Base-by-base conservation (phyloP, 2,888 invertebrate genomes). In the Lepetodrilus schrolli region DNA sequence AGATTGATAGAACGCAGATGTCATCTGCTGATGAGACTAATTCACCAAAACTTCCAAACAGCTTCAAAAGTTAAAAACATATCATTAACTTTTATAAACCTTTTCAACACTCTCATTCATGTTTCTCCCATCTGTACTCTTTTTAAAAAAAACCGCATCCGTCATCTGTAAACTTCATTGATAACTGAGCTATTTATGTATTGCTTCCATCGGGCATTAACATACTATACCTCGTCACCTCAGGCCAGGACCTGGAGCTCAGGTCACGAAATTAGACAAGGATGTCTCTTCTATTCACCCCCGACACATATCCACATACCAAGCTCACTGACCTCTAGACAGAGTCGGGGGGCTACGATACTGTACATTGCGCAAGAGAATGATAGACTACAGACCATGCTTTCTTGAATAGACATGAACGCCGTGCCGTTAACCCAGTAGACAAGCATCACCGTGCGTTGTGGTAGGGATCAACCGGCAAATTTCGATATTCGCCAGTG, bases 261-360 rank as follows among this genome's bases (percentile, higher is more conserved):
- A 47, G 68, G 68, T 68, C 68, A 47, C 10, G 26, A 26, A 23
- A 30, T 26, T 23, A 68, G 68, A 68, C 68, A 47, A 23, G 68
- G 68, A 34, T 68, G 68, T 68, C 68, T 47, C 68, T 47, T 68
- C n/a, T 23, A 43, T 47, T 23, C 5, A n/a, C n/a, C 43, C 21
- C 38, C 43, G 68, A 47, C 43, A 68, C 68, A 47, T 47, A 68
- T 47, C 38, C 68, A 68, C 17, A 47, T 38, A 21, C 68, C 43
- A 26, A 23, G 36, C 26, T 37, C 20, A 17, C 37, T 66, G 66
- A 66, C 66, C 66, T 66, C 66, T 66, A 38, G 17, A 37, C 20
- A 7, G 23, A 30, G 58, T 30, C 58, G 30, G 30, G 20, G 13
- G 13, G 58, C 58, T 58, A 17, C 4, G 34, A 13, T 30, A 23